Evolutionary conservation across 2,888 invertebrate genomes (phyloP), one percentile per base, ranked within the genome.

Genomic region (Thalpophila matura): DNA sequence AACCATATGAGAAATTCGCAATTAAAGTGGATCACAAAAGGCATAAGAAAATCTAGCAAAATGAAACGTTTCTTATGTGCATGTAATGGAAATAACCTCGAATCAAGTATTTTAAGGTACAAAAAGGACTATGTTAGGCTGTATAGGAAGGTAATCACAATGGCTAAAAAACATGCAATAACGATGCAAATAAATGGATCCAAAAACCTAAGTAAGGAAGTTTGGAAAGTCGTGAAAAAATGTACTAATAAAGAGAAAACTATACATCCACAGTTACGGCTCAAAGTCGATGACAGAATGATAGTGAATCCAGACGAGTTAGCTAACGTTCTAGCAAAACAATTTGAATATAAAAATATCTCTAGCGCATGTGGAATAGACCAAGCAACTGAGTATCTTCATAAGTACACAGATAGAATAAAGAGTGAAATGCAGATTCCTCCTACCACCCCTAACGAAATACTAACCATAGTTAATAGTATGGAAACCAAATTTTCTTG

Each of bases 401-500:
- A 3, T 20, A 29, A 22, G 12, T 29, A 22, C 42, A 22, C 10
- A 12, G 20, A 14, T 35, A 22, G 27, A 45, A 31, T 35, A 9
- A 38, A 10, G 3, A 45, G 3, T 56, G 26, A 42, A 22, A 29
- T 59, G 29, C 20, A 14, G 10, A 16, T 58, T 7, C 29, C 27
- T 10, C 18, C 20, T 5, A 45, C 29, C 14, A 37, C 37, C 14
- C 45, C 24, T 4, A 16, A 27, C 1, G 59, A 59, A 24, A 27
- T 59, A 14, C 31, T 10, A 24, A 35, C 22, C 7, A 31, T 51
- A 14, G 16, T 51, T 7, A 37, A 49, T 22, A 54, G 31, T 4
- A 64, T 64, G 64, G 54, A 27, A 9, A 14, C 16, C 4, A 58
- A 58, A 54, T 12, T 29, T 3, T 54, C 63, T 1, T 14, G 10